These are phyloP conservation scores for Eulemur albifrons DNA, from an alignment of 2,797 vertebrate species.

Conservation along the genomic window DNA sequence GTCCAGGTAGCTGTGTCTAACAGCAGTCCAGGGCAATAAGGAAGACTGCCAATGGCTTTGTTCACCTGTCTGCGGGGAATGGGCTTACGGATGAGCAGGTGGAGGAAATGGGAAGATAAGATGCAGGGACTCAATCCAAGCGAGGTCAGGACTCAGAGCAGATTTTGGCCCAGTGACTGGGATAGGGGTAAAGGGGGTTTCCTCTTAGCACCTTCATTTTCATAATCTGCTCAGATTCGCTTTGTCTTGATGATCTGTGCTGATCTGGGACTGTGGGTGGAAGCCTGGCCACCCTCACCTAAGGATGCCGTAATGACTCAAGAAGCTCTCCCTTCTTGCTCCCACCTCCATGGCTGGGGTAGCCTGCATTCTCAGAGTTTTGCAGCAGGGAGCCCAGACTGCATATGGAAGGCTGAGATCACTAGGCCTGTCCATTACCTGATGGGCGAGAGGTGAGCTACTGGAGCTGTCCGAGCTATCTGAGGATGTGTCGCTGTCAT, in stretches of 20 bases:
- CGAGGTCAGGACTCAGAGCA: background rate
- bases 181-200: background rate
- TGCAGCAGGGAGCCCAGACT: background rate
- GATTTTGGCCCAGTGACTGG: background rate
- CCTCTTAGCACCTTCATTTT: background rate
- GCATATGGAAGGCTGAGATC: background rate
- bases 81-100: background rate
- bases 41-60: background rate
- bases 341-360: too few species aligned
- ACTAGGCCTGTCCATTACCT: constrained; percentile 54
- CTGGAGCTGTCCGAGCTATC: constrained; percentile 60
- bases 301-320: background rate
- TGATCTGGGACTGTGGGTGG: background rate
- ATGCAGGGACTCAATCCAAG: background rate
- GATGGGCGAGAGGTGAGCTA: background rate
- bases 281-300: background rate
- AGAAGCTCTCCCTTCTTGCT: background rate
- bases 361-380: background rate
- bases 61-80: background rate
- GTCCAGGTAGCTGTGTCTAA: background rate
- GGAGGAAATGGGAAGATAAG: background rate
- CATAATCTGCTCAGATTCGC: background rate
- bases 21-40: background rate
- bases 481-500: constrained; percentile 54
- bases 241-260: background rate